phyloP scores from a whole-genome alignment of 35 echinoderm and acorn worm genomes.

The Heliocidaris tuberculata region DNA sequence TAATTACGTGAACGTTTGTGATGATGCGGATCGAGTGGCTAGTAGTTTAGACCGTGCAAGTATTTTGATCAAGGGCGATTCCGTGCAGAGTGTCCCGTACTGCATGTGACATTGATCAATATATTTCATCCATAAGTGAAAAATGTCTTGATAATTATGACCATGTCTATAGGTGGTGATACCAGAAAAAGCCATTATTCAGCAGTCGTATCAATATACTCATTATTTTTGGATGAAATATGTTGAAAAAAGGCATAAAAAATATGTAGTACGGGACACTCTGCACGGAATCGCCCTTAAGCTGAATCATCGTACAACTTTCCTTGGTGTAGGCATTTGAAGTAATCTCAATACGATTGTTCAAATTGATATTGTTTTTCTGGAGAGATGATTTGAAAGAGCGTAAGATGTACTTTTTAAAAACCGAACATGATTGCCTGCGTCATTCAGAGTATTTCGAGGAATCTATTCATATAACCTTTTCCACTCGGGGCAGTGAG shows the following conservation, averaged over 20 bases:
- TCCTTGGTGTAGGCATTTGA: neutral
- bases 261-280: too few relatives aligned
- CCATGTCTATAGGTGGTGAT: too few relatives aligned
- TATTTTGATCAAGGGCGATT: neutral
- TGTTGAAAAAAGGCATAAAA: too few relatives aligned
- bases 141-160: too few relatives aligned
- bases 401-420: too few relatives aligned
- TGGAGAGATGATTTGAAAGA: neutral
- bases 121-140: too few relatives aligned
- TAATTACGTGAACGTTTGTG: neutral
- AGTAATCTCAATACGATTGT: neutral
- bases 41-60: neutral
- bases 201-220: too few relatives aligned
- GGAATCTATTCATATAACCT: neutral
- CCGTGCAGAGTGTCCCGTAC: too few relatives aligned
- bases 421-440: neutral
- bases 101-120: too few relatives aligned
- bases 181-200: too few relatives aligned
- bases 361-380: neutral
- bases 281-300: too few relatives aligned
- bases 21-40: neutral
- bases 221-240: too few relatives aligned
- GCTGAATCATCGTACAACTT: neutral
- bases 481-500: neutral
- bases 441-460: neutral